Conservation (phyloP, 2,797 vertebrate genomes). For the Cryptoblepharus egeriae region DNA sequence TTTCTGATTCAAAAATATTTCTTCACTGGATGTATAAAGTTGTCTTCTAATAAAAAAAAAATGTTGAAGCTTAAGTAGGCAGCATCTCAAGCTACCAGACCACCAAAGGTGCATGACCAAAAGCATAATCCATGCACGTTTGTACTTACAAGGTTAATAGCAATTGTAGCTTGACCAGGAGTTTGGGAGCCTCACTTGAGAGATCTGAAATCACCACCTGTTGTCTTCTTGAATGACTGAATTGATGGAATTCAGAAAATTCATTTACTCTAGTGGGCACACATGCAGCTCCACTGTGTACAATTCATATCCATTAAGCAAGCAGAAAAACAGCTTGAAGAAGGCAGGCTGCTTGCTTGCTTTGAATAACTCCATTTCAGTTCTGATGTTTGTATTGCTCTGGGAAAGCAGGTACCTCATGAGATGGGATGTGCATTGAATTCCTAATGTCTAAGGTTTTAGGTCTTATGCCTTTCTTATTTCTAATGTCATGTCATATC, state of each 20-base stretch:
- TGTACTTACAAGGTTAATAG: constrained; percentile 57
- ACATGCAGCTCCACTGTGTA: constrained; percentile 24
- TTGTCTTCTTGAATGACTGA: constrained; percentile 66
- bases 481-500: too few relatives aligned
- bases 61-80: constrained; percentile 41
- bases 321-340: constrained; percentile 18
- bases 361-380: constrained; percentile 28
- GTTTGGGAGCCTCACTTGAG: constrained; percentile 68
- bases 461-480: too few relatives aligned
- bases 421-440: neutral
- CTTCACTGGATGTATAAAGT: constrained; percentile 64
- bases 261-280: constrained; percentile 12
- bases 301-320: constrained; percentile 55
- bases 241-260: constrained; percentile 64
- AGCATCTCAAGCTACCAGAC: constrained; percentile 54
- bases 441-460: neutral
- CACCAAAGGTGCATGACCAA: constrained; percentile 44
- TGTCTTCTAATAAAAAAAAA: constrained; percentile 51
- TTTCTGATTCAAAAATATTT: constrained; percentile 47
- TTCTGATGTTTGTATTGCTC: constrained; percentile 20
- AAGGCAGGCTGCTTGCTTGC: neutral
- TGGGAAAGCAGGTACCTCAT: neutral
- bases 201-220: constrained; percentile 74
- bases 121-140: constrained; percentile 54
- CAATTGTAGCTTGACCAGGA: constrained; percentile 61